phyloP scores from a whole-genome alignment of 1,140 invertebrate species.

The Zaprionus capensis region DNA sequence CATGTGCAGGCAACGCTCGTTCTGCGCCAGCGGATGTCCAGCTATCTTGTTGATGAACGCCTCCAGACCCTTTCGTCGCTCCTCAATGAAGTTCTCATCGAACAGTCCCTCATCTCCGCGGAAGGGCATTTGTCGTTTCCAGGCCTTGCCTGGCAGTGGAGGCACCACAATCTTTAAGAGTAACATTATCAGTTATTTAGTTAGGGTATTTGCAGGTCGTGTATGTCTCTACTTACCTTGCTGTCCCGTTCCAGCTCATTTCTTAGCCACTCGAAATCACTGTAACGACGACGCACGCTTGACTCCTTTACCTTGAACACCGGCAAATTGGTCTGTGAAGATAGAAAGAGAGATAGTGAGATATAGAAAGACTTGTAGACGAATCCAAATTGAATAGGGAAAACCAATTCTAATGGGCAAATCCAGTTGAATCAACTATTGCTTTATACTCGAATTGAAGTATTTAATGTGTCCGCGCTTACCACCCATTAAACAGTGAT shows the following conservation, averaged over 20 bases:
- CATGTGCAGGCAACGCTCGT: conserved; percentile 99
- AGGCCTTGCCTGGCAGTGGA: conserved; percentile 97
- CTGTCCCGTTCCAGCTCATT: conserved; percentile 99
- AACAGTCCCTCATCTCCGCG: conserved; percentile 99
- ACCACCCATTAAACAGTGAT: background rate
- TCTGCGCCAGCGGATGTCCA: conserved; percentile 99
- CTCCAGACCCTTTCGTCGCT: conserved; percentile 98
- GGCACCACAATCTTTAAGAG: conserved; percentile 96
- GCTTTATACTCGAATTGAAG: background rate
- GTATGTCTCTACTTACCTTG: conserved; percentile 90
- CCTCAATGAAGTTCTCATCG: conserved; percentile 99
- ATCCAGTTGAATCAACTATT: background rate
- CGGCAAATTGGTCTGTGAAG: conserved; percentile 98
- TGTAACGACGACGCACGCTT: conserved; percentile 97
- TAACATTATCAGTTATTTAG: background rate
- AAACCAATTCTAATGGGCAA: background rate
- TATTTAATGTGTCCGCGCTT: background rate
- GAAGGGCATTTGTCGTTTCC: conserved; percentile 99
- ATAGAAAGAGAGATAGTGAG: conserved; percentile 20
- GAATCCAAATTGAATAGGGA: background rate
- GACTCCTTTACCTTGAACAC: conserved; percentile 99
- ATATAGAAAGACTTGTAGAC: background rate
- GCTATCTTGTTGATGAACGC: conserved; percentile 99
- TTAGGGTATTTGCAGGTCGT: background rate
- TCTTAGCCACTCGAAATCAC: conserved; percentile 99